These are phyloP conservation scores for Odobenus rosmarus DNA, from an alignment of 2,113 vertebrate genomes.

Conservation along the genomic window DNA sequence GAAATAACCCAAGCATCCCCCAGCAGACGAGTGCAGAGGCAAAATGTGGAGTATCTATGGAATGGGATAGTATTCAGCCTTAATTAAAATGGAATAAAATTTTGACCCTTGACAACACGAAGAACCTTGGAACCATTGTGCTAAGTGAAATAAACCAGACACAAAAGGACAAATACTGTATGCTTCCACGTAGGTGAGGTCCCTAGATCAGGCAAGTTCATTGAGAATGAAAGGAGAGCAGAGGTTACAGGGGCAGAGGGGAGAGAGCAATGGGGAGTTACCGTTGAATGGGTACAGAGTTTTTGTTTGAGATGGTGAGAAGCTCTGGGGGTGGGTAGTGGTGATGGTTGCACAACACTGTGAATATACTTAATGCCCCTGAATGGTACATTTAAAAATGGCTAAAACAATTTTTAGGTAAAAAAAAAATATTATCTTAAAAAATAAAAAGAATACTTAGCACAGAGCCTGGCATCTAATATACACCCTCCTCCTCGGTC, in stretches of 20 bases:
- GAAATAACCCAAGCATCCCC: not conserved
- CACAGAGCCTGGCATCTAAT: not conserved
- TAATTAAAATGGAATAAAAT: not conserved
- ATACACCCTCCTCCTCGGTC: rapidly evolving
- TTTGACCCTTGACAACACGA: not conserved
- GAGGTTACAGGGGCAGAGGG: not conserved
- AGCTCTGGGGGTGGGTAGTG: not conserved
- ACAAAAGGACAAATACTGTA: not conserved
- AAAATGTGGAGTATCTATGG: rapidly evolving
- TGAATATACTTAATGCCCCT: not conserved
- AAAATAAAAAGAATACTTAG: not conserved
- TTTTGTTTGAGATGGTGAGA: not conserved
- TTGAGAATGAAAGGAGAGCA: not conserved
- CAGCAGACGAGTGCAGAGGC: too few relatives aligned
- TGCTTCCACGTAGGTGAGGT: not conserved
- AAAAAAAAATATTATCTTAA: not conserved
- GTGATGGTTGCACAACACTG: not conserved
- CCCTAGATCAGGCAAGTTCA: not conserved
- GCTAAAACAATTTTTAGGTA: not conserved
- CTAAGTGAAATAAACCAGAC: not conserved
- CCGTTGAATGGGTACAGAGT: not conserved
- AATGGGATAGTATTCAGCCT: not conserved
- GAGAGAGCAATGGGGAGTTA: not conserved
- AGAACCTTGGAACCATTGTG: not conserved
- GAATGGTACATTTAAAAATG: not conserved